phyloP scores from a whole-genome alignment of 2,797 vertebrate species.

The Ceyx erithaca region DNA sequence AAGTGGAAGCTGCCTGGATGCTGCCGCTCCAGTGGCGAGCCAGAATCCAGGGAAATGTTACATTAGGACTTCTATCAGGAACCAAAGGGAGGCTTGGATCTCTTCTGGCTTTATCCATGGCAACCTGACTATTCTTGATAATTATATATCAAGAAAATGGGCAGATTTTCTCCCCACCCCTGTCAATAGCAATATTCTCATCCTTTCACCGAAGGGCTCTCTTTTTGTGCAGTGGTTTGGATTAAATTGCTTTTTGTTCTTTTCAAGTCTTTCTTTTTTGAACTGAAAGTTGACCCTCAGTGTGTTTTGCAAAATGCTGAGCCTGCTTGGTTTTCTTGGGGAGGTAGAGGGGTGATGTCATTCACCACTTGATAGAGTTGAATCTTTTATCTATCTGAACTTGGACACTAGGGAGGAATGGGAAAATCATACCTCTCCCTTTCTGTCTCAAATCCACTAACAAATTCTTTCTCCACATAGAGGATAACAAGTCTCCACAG shows the following conservation, averaged over 20 bases:
- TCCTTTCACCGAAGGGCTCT: background rate
- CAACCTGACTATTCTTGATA: background rate
- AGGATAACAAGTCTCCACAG: background rate
- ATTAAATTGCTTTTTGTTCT: conserved; percentile 18
- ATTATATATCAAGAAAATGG: background rate
- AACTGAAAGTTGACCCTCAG: conserved; percentile 6
- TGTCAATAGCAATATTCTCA: background rate
- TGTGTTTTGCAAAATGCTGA: conserved; percentile 11
- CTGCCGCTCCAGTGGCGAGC: background rate
- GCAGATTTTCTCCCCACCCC: background rate
- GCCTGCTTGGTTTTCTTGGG: background rate
- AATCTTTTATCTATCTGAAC: conserved; percentile 20
- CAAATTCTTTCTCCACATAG: background rate
- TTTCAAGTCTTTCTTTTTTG: background rate
- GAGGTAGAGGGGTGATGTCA: conserved; percentile 26
- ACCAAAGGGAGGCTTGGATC: background rate
- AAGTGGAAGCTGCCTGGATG: background rate
- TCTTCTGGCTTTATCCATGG: background rate
- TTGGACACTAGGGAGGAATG: background rate
- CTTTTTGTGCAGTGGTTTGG: background rate
- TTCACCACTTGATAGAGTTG: conserved; percentile 1
- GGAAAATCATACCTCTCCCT: background rate
- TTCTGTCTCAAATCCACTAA: background rate
- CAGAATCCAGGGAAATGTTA: background rate
- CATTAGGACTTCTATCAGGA: background rate